A percentile compares a stretch with the other conserved stretches of the same genome.
These are phyloP conservation scores for Neoniphon sammara DNA, from an alignment of 2,797 vertebrate genomes.

Conservation along the genomic window DNA sequence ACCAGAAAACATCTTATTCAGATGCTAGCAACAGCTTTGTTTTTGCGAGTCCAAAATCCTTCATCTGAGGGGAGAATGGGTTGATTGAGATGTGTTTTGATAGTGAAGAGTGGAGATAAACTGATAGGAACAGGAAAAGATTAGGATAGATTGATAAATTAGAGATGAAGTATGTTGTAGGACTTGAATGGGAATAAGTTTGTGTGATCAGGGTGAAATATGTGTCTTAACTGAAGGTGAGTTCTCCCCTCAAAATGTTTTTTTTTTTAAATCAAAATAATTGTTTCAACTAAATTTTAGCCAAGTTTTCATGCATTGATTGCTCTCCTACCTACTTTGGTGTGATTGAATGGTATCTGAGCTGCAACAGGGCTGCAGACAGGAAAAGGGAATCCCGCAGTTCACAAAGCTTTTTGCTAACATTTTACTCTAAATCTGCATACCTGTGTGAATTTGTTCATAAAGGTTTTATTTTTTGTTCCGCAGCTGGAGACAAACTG, in stretches of 20 bases:
- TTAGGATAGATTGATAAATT: background rate
- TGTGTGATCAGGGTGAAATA: background rate
- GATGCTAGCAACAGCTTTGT: background rate
- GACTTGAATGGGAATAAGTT: background rate
- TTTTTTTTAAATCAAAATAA: background rate
- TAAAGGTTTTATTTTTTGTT: too few relatives aligned
- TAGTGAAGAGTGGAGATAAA: background rate
- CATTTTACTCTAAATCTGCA: too few relatives aligned
- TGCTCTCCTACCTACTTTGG: background rate
- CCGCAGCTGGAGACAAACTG: too few relatives aligned
- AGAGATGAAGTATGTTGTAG: conserved; percentile 11
- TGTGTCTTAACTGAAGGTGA: conserved; percentile 3
- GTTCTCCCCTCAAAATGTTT: background rate
- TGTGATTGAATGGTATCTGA: background rate
- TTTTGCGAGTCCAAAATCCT: background rate
- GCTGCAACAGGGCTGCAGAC: too few relatives aligned
- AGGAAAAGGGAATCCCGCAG: conserved; percentile 46
- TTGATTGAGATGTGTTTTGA: background rate
- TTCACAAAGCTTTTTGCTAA: too few relatives aligned
- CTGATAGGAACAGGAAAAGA: too few relatives aligned
- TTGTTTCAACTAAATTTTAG: background rate
- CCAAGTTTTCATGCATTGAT: conserved; percentile 12
- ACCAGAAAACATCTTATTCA: background rate
- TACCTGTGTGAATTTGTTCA: too few relatives aligned
- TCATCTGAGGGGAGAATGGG: background rate